phyloP scores from a whole-genome alignment of 2,113 vertebrate species.

The Sigmodon hispidus region DNA sequence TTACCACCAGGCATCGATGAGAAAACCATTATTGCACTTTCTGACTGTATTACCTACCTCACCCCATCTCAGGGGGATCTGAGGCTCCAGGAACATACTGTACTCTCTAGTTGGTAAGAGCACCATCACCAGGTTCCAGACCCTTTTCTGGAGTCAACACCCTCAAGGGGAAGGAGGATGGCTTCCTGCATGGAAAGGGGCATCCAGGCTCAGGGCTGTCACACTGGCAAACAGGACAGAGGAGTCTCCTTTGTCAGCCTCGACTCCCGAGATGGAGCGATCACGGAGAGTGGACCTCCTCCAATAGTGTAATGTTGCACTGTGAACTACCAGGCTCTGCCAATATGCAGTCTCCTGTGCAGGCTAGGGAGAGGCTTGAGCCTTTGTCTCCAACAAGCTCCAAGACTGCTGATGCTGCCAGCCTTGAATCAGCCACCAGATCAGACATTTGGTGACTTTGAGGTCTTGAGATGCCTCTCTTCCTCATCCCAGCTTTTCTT shows the following conservation, averaged over 20 bases:
- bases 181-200: neutral
- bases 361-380: neutral
- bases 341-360: neutral
- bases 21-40: neutral
- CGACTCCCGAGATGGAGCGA: neutral
- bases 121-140: neutral
- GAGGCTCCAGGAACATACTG: neutral
- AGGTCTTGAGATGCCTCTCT: neutral
- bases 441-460: neutral
- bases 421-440: neutral
- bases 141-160: neutral
- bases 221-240: neutral
- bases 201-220: neutral
- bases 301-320: accelerated
- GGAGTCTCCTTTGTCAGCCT: neutral
- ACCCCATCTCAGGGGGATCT: neutral
- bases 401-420: neutral
- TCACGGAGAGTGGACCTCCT: neutral
- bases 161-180: neutral
- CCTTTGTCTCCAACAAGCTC: neutral
- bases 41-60: neutral
- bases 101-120: neutral
- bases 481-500: neutral
- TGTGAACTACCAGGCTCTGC: neutral
- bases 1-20: neutral